Evolutionary conservation across 2,113 vertebrate genomes (phyloP).

Genomic region (Aleadryas rufinucha): DNA sequence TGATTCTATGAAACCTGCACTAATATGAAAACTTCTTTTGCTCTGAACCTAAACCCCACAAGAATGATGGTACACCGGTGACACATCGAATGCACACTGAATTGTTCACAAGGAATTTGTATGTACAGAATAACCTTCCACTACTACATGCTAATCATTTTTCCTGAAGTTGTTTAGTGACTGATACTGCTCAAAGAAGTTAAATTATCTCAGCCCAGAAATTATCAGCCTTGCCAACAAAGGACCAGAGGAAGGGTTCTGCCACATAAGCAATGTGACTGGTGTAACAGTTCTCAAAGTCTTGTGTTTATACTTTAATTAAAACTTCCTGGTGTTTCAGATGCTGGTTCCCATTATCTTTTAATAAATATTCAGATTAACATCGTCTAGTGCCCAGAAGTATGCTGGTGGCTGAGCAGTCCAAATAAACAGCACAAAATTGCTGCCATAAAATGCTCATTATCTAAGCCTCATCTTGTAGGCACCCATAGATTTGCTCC

Average conservation of each 20-base stretch:
- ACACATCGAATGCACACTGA: rapidly evolving
- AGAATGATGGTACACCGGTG: not conserved
- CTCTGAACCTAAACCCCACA: not conserved
- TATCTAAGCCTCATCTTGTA: not conserved
- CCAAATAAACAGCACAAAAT: not conserved
- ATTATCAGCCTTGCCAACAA: not conserved
- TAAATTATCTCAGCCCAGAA: not conserved
- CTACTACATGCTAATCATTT: not conserved
- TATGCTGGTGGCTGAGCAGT: not conserved
- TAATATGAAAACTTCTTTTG: not conserved
- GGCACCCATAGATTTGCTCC: not conserved
- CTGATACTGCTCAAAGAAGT: not conserved
- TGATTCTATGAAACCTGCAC: not conserved
- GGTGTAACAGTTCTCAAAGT: not conserved
- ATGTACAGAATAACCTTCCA: not conserved
- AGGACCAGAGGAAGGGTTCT: not conserved
- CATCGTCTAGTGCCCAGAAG: not conserved
- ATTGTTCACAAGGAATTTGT: not conserved
- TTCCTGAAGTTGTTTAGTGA: not conserved
- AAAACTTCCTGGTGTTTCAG: not conserved
- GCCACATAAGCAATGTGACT: not conserved
- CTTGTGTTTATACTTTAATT: not conserved
- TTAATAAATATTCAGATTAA: not conserved
- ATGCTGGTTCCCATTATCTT: not conserved
- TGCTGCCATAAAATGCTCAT: not conserved